Percentiles rank a stretch among this genome's conserved stretches.
These are phyloP conservation scores for Nasonia vitripennis DNA, from an alignment of 1,140 invertebrate species.

Conservation along the genomic window DNA sequence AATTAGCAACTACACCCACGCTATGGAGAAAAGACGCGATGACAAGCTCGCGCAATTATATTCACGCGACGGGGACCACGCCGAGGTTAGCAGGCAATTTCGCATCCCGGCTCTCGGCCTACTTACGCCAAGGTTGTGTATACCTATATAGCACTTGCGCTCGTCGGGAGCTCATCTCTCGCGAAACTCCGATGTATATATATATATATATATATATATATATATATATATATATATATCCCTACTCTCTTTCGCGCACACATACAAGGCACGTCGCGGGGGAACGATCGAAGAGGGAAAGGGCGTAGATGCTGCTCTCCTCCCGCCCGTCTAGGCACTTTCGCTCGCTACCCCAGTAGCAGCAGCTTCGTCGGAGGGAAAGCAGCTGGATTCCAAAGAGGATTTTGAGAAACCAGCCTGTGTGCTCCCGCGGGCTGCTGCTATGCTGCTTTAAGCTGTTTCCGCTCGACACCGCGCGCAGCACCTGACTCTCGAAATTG, in stretches of 20 bases:
- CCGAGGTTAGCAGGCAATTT: slow-evolving; percentile 65
- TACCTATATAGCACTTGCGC: too few species aligned
- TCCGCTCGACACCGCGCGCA: neutral
- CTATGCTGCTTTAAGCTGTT: neutral
- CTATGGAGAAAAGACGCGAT: neutral
- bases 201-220: too few species aligned
- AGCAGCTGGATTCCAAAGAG: slow-evolving; percentile 20
- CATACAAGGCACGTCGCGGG: neutral
- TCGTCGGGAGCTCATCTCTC: slow-evolving; percentile 54
- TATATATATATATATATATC: too few species aligned
- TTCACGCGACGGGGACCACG: slow-evolving; percentile 45
- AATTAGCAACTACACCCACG: too few species aligned
- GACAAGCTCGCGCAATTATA: neutral
- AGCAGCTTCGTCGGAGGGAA: neutral
- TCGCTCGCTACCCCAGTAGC: neutral
- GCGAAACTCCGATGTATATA: slow-evolving; percentile 44
- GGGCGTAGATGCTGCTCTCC: slow-evolving; percentile 62
- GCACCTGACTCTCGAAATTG: neutral
- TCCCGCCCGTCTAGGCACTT: neutral
- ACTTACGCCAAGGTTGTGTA: slow-evolving; percentile 53
- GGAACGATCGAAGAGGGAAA: slow-evolving; percentile 65
- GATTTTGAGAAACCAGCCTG: neutral
- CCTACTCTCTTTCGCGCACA: neutral
- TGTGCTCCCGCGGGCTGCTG: neutral
- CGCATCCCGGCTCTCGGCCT: slow-evolving; percentile 57